phyloP scores from a whole-genome alignment of 2,797 vertebrate species.

The Poeciliopsis gracilis region DNA sequence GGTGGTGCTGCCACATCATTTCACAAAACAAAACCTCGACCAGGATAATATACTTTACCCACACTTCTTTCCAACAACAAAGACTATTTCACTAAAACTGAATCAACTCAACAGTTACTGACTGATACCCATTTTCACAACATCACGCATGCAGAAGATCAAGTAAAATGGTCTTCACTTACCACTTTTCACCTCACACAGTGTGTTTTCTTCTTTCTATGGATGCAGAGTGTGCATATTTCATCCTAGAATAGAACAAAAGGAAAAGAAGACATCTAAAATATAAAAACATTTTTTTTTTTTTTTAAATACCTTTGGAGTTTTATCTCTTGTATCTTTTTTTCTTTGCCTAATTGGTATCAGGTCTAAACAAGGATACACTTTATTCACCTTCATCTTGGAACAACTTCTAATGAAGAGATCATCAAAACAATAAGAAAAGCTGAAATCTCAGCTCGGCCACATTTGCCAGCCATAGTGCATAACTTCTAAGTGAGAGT shows the following conservation, averaged over 20 bases:
- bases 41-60: slow-evolving; percentile 4
- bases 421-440: slow-evolving; percentile 62
- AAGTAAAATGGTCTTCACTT: slow-evolving; percentile 69
- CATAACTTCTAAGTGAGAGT: slow-evolving; percentile 78
- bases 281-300: slow-evolving; percentile 10
- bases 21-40: slow-evolving; percentile 1
- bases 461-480: slow-evolving; percentile 70
- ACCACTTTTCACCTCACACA: slow-evolving; percentile 78
- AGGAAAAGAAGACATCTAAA: slow-evolving; percentile 26
- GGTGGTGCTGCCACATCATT: slow-evolving; percentile 10
- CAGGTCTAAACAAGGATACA: background rate
- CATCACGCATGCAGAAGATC: slow-evolving; percentile 60
- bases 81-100: slow-evolving; percentile 26
- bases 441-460: slow-evolving; percentile 51
- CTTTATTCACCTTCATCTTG: slow-evolving; percentile 25
- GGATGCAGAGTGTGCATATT: slow-evolving; percentile 77
- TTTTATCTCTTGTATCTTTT: background rate
- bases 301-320: background rate
- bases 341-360: background rate
- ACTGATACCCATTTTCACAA: slow-evolving; percentile 47
- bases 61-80: slow-evolving; percentile 2
- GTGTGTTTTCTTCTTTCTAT: slow-evolving; percentile 66
- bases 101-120: slow-evolving; percentile 33
- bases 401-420: slow-evolving; percentile 69
- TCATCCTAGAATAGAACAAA: slow-evolving; percentile 71